Evolutionary conservation across 2,113 vertebrate species (phyloP), one percentile per base, ranked within the genome.

Genomic region (Pangasianodon gigas): DNA sequence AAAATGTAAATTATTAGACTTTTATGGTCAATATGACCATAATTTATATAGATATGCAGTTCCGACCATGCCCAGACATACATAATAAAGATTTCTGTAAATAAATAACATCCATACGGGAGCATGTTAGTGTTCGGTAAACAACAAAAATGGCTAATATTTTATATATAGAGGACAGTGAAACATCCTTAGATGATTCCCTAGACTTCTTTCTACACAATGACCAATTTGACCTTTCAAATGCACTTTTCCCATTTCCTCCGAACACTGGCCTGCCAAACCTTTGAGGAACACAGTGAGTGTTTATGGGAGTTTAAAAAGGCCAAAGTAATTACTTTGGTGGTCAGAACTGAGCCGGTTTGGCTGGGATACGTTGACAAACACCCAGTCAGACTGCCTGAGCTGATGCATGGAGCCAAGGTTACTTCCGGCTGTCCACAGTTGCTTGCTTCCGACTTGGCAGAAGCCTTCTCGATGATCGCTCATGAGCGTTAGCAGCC

Each of bases 261-360:
- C 14, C 4, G 4, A 60, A 48, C 37, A 60, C 11, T 58, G 81
- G 81, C 18, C 4, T 19, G n/a, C 10, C 32, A 58, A 41, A 83
- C 10, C 44, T 84, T 44, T 84, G 56, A 84, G 19, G 2, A 58
- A 24, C n/a, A 83, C 74, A 51, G n/a, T 37, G 29, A 21, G 10
- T 19, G 41, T 54, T 91, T 26, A 91, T 58, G 80, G 87, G 87
- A 96, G 93, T 91, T 95, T 94, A 91, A 95, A 96, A 29, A 96
- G 93, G 87, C 96, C 96, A 77, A 96, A 96, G 90, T 95, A 96
- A 89, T 95, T 96, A 85, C 65, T 93, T 24, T 94, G 29, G 85
- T 89, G 89, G 21, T 88, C 58, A 2, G 91, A 92, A 79, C 92
- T 95, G 16, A 96, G 92, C 41, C 52, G 11, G 0, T 0, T 0